phyloP scores from a whole-genome alignment of 2,888 invertebrate genomes.

The Xanthia togata region DNA sequence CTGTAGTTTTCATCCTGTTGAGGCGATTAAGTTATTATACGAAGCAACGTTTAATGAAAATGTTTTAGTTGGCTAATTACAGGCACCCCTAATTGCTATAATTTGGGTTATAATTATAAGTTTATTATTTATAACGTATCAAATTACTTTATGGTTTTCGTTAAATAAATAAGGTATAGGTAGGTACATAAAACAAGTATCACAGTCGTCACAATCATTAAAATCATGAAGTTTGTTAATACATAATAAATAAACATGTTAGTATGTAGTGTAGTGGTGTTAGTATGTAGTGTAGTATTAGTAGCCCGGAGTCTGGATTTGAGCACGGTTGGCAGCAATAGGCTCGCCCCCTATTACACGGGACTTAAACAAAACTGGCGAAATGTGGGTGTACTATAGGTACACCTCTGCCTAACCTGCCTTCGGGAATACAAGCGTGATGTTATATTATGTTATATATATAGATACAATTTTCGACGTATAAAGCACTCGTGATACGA shows the following conservation, averaged over 20 bases:
- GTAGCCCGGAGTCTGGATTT: no score
- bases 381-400: no score
- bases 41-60: conserved; percentile 37
- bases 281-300: no score
- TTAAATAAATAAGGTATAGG: neutral
- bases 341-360: no score
- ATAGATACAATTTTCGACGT: conserved; percentile 10
- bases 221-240: neutral
- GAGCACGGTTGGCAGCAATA: no score
- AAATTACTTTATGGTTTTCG: neutral
- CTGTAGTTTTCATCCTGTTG: conserved; percentile 45
- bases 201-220: neutral
- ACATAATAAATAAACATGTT: neutral
- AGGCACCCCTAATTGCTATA: conserved; percentile 10
- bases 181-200: neutral
- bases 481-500: conserved; percentile 49
- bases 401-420: no score
- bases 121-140: neutral
- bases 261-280: no score
- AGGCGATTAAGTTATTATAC: conserved; percentile 35
- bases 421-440: no score
- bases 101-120: neutral
- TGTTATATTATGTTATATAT: no score
- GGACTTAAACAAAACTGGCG: no score
- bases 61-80: conserved; percentile 31